Evolutionary conservation across 2,888 invertebrate genomes (phyloP).

Genomic region (Drosophila prostipennis): DNA sequence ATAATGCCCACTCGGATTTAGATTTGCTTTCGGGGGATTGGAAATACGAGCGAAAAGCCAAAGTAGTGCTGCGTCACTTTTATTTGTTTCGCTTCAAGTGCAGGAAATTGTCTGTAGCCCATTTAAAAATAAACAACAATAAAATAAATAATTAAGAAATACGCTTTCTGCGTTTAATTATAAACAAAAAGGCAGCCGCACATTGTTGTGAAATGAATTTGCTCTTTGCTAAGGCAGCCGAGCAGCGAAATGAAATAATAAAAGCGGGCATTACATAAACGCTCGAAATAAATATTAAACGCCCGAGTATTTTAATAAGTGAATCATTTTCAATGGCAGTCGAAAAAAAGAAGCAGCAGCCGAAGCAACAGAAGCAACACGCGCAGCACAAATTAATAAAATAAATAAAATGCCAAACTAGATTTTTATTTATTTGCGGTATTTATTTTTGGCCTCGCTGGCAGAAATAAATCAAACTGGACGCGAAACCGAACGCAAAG

Average conservation of each 20-base stretch:
- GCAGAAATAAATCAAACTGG: conserved; percentile 71
- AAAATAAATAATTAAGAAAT: conserved; percentile 80
- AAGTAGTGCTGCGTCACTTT: conserved; percentile 71
- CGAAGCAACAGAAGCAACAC: conserved; percentile 44
- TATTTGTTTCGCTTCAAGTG: conserved; percentile 79
- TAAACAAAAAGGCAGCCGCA: conserved; percentile 59
- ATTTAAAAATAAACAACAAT: conserved; percentile 81
- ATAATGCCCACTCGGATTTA: conserved; percentile 54
- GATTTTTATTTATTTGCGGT: conserved; percentile 55
- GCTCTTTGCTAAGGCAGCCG: conserved; percentile 11
- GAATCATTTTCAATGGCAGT: conserved; percentile 58
- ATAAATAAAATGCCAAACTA: conserved; percentile 63
- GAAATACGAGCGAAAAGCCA: neutral
- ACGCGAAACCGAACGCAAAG: conserved; percentile 37
- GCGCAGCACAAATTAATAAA: conserved; percentile 74
- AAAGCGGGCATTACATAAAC: conserved; percentile 70
- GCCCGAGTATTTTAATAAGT: conserved; percentile 54
- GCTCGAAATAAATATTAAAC: conserved; percentile 69
- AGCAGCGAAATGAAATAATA: conserved; percentile 55
- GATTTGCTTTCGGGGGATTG: conserved; percentile 6
- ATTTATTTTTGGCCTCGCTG: conserved; percentile 72
- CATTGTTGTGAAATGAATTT: conserved; percentile 47
- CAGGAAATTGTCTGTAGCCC: conserved; percentile 81
- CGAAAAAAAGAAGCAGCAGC: conserved; percentile 16
- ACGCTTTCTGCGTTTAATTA: conserved; percentile 75